These are phyloP conservation scores for Tyrannus savana DNA, from an alignment of 2,113 vertebrate species.

Conservation along the genomic window DNA sequence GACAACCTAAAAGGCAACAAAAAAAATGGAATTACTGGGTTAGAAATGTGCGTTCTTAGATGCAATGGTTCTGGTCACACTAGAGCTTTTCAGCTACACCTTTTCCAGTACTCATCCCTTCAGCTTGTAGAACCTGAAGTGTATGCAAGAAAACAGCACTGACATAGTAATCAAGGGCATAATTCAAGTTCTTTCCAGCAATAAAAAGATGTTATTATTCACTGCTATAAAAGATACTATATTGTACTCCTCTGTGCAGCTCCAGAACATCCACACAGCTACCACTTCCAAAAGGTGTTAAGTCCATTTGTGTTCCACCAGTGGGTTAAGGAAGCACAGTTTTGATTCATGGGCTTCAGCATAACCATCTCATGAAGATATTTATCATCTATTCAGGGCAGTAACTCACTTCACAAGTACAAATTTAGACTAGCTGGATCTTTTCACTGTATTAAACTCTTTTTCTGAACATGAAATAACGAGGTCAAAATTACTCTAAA, in stretches of 20 bases:
- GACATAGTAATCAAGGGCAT: background rate
- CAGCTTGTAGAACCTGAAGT: background rate
- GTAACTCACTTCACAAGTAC: background rate
- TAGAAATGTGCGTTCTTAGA: background rate
- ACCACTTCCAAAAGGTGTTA: background rate
- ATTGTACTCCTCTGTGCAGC: background rate
- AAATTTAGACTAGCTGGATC: background rate
- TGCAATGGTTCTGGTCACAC: background rate
- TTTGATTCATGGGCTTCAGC: background rate
- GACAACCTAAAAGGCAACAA: constrained; percentile 82
- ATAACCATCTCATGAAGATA: background rate
- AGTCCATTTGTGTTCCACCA: background rate
- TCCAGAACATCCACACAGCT: background rate
- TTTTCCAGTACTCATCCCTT: background rate
- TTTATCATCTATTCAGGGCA: background rate
- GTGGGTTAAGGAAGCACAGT: background rate
- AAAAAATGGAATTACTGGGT: constrained; percentile 6
- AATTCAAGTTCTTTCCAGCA: background rate
- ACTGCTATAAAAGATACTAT: background rate
- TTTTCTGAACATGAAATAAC: background rate
- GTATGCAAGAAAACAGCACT: constrained; percentile 5
- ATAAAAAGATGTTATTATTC: background rate
- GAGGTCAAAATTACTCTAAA: background rate
- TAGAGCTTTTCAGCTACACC: background rate
- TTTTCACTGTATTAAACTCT: background rate